Percentiles rank a stretch among this genome's conserved stretches.
These are phyloP conservation scores for Halcyon chelicuti DNA, from an alignment of 2,797 vertebrate species.

Conservation along the genomic window DNA sequence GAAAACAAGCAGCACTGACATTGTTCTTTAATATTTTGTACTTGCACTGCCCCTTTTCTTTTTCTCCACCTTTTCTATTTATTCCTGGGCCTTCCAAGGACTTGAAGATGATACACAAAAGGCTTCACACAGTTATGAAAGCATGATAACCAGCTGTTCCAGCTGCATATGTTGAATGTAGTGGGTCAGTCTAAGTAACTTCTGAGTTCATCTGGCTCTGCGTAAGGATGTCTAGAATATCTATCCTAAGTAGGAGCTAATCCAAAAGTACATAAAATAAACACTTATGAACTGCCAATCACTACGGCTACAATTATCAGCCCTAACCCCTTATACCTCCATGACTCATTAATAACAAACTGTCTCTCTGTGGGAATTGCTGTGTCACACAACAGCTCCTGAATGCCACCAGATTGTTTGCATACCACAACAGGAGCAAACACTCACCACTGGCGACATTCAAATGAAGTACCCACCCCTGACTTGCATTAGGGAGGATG, in stretches of 20 bases:
- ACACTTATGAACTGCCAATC: not conserved
- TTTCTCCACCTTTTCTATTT: not conserved
- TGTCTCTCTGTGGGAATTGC: not conserved
- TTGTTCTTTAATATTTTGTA: not conserved
- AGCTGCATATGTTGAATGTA: not conserved
- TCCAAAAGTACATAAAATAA: constrained; percentile 1
- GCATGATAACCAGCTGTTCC: not conserved
- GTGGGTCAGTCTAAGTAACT: not conserved
- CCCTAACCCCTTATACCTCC: not conserved
- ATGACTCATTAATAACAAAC: not conserved
- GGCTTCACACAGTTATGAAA: not conserved
- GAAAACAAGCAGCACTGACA: not conserved
- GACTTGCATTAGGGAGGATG: not conserved
- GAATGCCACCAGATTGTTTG: not conserved
- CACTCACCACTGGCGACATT: not conserved
- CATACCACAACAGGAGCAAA: not conserved
- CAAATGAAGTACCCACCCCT: not conserved
- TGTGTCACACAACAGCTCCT: not conserved
- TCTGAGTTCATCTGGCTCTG: not conserved
- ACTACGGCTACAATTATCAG: not conserved
- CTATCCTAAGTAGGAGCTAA: not conserved
- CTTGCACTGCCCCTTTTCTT: not conserved
- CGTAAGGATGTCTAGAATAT: not conserved
- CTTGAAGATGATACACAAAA: not conserved
- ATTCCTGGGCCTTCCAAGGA: not conserved